Base-by-base conservation (phyloP, 2,888 invertebrate genomes). In the Agrotis puta region DNA sequence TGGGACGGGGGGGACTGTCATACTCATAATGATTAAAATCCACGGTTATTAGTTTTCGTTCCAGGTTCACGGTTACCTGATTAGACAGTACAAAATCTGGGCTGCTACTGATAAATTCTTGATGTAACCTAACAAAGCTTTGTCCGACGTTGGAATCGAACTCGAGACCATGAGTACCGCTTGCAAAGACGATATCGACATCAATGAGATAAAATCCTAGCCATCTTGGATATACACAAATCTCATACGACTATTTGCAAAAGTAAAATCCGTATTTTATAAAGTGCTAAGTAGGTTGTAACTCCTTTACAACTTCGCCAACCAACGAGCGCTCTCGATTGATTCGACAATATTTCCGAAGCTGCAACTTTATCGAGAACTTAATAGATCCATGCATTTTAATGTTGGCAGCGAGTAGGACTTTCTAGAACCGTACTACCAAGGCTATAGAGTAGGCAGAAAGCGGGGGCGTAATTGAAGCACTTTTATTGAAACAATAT, bases 321-420 rank as follows among this genome's bases (percentile, higher is more conserved):
- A 22, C 33, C 51, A 39, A 13, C 59, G 27, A 57, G 33, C 27
- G 39, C 33, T 66, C 20, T 51, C n/a, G 13, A 70, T 54, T 53
- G 51, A 47, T 61, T 64, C 6, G 56, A 64, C 61, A 75, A 66
- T 48, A 64, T 67, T 79, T 58, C 33, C 53, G 16, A 64, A 61
- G 64, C 63, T 64, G 13, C 56, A n/a, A 51, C 48, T 70, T 75
- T 66, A 79, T 75, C 20, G 48, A 61, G 18, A 24, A 18, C 51
- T 45, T 75, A 79, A 75, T 79, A 75, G 61, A 71, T 76, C 66
- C 51, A 64, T 79, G 59, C 80, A 79, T 76, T 79, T 71, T 76
- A 79, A 79, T 70, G 56, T 64, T 27, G 18, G 11, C n/a, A 53
- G 1, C 45, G 45, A 53, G 3, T 18, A 51, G 16, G 16, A n/a